phyloP scores from a whole-genome alignment of 2,888 invertebrate genomes.

The Baccha elongata region DNA sequence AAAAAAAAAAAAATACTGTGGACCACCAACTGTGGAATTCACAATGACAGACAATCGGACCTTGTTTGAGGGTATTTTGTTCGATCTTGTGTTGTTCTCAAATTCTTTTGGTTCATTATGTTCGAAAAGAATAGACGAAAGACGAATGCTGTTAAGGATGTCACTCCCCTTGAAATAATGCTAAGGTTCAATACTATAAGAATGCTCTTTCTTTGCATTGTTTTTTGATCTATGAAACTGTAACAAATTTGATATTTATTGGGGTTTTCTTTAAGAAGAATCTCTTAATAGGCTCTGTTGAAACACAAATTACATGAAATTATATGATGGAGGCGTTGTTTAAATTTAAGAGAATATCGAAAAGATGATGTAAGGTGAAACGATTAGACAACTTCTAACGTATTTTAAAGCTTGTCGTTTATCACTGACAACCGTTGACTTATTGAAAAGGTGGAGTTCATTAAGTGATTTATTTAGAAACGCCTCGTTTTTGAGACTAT shows the following conservation, averaged over 20 bases:
- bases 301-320: conserved; percentile 12
- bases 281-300: conserved; percentile 20
- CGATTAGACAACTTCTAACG: background rate
- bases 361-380: conserved; percentile 24
- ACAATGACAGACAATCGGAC: conserved; percentile 41
- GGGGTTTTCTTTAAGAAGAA: conserved; percentile 2
- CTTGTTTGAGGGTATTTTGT: conserved; percentile 36
- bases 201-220: conserved; percentile 21
- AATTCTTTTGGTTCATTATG: conserved; percentile 50
- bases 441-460: background rate
- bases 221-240: conserved; percentile 49
- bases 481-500: conserved; percentile 5
- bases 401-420: too few relatives aligned
- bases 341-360: conserved; percentile 14
- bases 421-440: background rate
- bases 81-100: conserved; percentile 12
- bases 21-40: conserved; percentile 69
- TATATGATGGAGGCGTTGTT: conserved; percentile 16
- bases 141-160: conserved; percentile 26
- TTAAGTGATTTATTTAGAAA: conserved; percentile 17
- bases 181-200: background rate
- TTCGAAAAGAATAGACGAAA: conserved; percentile 31
- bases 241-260: conserved; percentile 63
- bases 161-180: conserved; percentile 53
- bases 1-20: conserved; percentile 34